phyloP scores from a whole-genome alignment of 2,888 invertebrate species.

The Platycheirus rosarum region DNA sequence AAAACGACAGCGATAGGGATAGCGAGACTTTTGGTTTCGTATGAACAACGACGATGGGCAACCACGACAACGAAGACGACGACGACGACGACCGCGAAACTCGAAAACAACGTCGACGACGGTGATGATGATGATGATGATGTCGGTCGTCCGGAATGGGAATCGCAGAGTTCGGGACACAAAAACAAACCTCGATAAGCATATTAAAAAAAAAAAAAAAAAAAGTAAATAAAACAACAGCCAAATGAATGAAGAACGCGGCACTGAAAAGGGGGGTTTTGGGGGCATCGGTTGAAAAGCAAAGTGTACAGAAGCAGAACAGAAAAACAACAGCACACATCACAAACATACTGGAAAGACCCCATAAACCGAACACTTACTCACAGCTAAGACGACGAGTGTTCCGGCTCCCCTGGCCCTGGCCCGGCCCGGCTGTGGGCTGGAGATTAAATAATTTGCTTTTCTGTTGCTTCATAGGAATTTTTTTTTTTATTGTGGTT shows the following conservation, averaged over 20 bases:
- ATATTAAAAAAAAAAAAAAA: constrained; percentile 30
- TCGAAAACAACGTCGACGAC: constrained; percentile 49
- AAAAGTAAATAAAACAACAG: constrained; percentile 60
- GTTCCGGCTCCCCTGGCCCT: constrained; percentile 34
- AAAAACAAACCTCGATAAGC: constrained; percentile 68
- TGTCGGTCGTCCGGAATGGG: constrained; percentile 48
- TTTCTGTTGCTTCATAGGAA: constrained; percentile 10
- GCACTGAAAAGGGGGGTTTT: not conserved
- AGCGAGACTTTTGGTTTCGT: constrained; percentile 31
- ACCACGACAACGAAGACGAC: constrained; percentile 45
- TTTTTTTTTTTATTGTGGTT: constrained; percentile 15
- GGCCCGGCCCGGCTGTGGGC: not conserved
- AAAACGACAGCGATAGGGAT: constrained; percentile 61
- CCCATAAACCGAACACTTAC: constrained; percentile 69
- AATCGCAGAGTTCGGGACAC: constrained; percentile 40
- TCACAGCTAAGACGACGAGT: constrained; percentile 39
- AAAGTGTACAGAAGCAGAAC: constrained; percentile 15
- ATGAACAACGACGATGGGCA: constrained; percentile 30
- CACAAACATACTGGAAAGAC: constrained; percentile 53
- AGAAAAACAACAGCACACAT: constrained; percentile 31
- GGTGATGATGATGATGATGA: constrained; percentile 55
- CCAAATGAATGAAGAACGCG: constrained; percentile 19
- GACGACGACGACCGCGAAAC: constrained; percentile 61
- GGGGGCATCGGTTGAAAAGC: too few species aligned
- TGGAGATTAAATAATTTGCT: constrained; percentile 69